These are phyloP conservation scores for Lithobates sylvaticus DNA, from an alignment of 2,797 vertebrate species.

Conservation along the genomic window DNA sequence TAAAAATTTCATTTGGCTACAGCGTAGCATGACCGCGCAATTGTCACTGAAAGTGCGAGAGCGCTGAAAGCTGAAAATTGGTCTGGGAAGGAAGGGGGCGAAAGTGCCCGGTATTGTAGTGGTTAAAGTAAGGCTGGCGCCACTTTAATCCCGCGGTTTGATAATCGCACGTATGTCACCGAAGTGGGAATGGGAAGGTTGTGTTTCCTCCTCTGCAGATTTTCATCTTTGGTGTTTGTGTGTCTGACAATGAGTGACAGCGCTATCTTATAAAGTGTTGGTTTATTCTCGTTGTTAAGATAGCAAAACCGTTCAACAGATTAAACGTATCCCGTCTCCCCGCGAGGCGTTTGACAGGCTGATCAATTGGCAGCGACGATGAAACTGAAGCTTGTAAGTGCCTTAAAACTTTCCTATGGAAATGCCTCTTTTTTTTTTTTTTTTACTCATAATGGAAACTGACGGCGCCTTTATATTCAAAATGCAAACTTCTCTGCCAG, in stretches of 20 bases:
- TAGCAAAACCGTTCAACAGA: slow-evolving; percentile 1
- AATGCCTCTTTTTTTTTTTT: slow-evolving; percentile 66
- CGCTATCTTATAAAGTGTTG: not conserved
- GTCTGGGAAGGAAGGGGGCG: too few species aligned
- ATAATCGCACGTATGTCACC: too few species aligned
- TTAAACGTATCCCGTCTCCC: slow-evolving; percentile 12
- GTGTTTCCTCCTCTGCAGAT: too few species aligned
- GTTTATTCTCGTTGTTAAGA: slow-evolving; percentile 2
- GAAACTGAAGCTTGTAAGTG: slow-evolving; percentile 67
- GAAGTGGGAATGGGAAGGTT: too few species aligned
- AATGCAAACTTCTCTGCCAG: slow-evolving; percentile 69
- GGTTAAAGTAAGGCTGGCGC: too few species aligned
- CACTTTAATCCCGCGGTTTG: too few species aligned
- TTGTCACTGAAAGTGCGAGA: too few species aligned
- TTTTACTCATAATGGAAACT: slow-evolving; percentile 69
- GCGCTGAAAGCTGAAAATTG: too few species aligned
- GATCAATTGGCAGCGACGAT: slow-evolving; percentile 30
- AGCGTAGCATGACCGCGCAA: too few species aligned
- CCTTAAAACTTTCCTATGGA: slow-evolving; percentile 68
- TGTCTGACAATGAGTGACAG: not conserved
- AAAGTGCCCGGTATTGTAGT: too few species aligned
- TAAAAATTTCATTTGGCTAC: too few species aligned
- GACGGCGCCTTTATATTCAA: slow-evolving; percentile 71
- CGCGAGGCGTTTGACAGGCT: slow-evolving; percentile 21
- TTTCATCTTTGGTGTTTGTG: not conserved